phyloP scores from a whole-genome alignment of 2,797 vertebrate species.

The Enteromius anoplus region DNA sequence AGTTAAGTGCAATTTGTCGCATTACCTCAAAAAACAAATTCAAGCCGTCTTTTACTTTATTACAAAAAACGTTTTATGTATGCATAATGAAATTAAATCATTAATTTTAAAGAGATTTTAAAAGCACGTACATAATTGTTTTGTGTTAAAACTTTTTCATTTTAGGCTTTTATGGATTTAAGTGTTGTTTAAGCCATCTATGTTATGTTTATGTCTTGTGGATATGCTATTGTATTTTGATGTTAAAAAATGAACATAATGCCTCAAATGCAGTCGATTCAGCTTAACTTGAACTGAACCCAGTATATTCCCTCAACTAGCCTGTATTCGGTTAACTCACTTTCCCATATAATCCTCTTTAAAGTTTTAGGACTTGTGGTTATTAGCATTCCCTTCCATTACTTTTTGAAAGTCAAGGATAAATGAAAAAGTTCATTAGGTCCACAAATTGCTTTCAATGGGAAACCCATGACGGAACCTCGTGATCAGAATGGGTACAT shows the following conservation, averaged over 20 bases:
- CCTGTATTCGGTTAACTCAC: background rate
- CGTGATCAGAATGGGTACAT: slow-evolving; percentile 47
- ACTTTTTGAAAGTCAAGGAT: slow-evolving; percentile 31
- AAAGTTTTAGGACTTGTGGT: slow-evolving; percentile 7
- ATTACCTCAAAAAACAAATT: background rate
- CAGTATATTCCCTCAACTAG: background rate
- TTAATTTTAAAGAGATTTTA: no score
- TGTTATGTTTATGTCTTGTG: background rate
- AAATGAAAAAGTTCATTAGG: slow-evolving; percentile 38
- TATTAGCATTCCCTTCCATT: background rate
- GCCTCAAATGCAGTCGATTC: background rate
- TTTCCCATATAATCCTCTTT: slow-evolving; percentile 10
- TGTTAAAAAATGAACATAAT: background rate
- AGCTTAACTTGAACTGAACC: background rate
- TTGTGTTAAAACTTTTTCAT: background rate
- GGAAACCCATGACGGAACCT: slow-evolving; percentile 41
- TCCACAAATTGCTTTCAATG: slow-evolving; percentile 46
- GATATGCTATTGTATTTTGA: background rate
- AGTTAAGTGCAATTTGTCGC: background rate
- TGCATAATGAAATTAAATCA: background rate
- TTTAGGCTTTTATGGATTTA: background rate
- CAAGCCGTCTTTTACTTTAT: background rate
- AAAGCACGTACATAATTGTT: background rate
- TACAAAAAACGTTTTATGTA: background rate
- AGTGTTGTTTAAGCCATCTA: background rate